Evolutionary conservation across 2,888 invertebrate species (phyloP).

Genomic region (Sclerodermus sp.): DNA sequence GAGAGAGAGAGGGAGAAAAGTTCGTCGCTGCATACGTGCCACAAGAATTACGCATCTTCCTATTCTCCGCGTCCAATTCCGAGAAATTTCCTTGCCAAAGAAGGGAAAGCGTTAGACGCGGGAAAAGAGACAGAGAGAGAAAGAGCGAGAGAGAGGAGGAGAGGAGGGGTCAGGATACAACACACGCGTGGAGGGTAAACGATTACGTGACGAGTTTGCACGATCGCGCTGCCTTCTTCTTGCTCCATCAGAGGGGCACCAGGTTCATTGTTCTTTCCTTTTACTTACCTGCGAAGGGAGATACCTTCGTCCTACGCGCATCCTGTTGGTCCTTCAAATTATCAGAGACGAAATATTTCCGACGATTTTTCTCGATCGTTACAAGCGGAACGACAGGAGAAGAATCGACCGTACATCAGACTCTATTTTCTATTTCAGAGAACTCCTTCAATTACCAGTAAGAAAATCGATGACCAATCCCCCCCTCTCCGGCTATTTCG

Average conservation of each 20-base stretch:
- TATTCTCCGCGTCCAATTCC: conserved; percentile 17
- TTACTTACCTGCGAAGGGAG: conserved; percentile 7
- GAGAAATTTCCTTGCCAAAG: conserved; percentile 42
- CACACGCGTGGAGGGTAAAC: conserved; percentile 44
- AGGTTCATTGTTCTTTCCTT: conserved; percentile 32
- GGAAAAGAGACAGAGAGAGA: conserved; percentile 9
- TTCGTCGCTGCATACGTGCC: too few species aligned
- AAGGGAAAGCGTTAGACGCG: conserved; percentile 45
- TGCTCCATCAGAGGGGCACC: too few species aligned
- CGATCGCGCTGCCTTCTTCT: conserved; percentile 23
- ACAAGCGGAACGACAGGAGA: background rate
- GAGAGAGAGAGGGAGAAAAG: background rate
- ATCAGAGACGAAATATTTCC: background rate
- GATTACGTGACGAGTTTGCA: conserved; percentile 44
- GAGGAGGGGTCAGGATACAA: background rate
- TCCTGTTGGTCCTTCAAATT: background rate
- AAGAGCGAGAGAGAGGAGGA: conserved; percentile 4
- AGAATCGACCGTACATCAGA: background rate
- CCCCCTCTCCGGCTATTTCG: too few species aligned
- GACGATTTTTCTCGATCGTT: too few species aligned
- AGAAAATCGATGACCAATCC: too few species aligned
- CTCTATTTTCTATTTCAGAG: conserved; percentile 4
- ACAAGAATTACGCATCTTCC: too few species aligned
- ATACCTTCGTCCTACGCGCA: too few species aligned
- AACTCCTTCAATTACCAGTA: too few species aligned